Base-by-base conservation (phyloP, 2,888 invertebrate species). In the Sipunculus nudus region DNA sequence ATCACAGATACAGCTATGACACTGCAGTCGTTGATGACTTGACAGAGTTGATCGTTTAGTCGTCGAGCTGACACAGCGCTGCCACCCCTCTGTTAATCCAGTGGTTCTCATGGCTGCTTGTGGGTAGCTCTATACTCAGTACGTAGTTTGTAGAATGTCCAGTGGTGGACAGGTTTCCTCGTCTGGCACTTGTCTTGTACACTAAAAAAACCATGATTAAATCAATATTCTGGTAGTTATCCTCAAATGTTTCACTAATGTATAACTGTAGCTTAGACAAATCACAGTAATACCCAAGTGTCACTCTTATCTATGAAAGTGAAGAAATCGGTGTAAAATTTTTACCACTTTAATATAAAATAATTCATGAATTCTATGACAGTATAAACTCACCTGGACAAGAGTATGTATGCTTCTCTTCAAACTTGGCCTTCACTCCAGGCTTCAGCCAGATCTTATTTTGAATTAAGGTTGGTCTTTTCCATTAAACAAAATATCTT, bases 151-250 rank as follows among this genome's bases (percentile, higher is more conserved):
- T 83, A 5, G 83, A 83, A 59, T 83, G 83, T 23, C 83, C 83
- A 6, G 83, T 83, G 23, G 83, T 83, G 47, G 93, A 93, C 52
- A 94, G 86, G 21, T 90, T 88, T 29, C 94, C 94, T 60, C 91
- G 88, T 31, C 94, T 86, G 77, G 93, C 93, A 1, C 91, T 88
- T 0, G 94, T 94, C 85, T 94, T 94, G 85, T 94, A 94, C 52
- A 94, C 87, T n/a, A n/a, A n/a, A n/a, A n/a, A n/a, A n/a, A n/a
- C n/a, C n/a, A n/a, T n/a, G n/a, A n/a, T n/a, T n/a, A n/a, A 26
- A 10, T 52, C 31, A 21, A 31, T 38, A 13, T 49, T 52, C 5
- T 57, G 61, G n/a, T n/a, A n/a, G n/a, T n/a, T n/a, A n/a, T n/a
- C n/a, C 38, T 38, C 38, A 35, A 10, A 35, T 35, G 38, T 38